Base-by-base conservation (phyloP, 2,888 invertebrate genomes). In the Endomychus coccineus region DNA sequence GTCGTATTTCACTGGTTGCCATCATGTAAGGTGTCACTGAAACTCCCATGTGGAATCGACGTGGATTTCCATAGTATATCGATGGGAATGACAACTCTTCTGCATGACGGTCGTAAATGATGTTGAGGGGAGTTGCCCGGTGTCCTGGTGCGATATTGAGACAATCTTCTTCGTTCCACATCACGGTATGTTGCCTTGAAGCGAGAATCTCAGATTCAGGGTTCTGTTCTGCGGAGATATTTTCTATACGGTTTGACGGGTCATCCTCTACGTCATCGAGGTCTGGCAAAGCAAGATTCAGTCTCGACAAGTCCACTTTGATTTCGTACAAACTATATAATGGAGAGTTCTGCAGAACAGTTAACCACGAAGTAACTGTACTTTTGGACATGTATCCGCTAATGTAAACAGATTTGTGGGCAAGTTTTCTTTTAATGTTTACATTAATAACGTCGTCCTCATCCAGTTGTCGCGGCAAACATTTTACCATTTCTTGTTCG, bases 61-160 rank as follows among this genome's bases (percentile, higher is more conserved):
- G 46, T 2, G 45, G 46, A 30, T 61, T 25, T 4, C 65, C 65
- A 15, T 38, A 51, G 51, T 67, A 67, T 47, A 66, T 65, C 12
- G 39, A 13, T 3, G 64, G 65, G 49, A 66, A 65, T 2, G 64
- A 62, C 11, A 66, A 32, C 36, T 66, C 64, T 56, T 64, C 64
- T 7, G 61, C 61, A 52, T 63, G 58, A 39, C 47, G 48, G 43
- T 64, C 64, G 27, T 54, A 59, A 43, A 64, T 43, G 32, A 59
- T 51, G 46, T 51, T 57, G 1, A 24, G 15, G 3, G 45, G 43
- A 2, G 9, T 35, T 2, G n/a, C 15, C 1, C 22, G 3, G 22
- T 14, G n/a, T 13, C 21, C 31, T 5, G 23, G 33, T 13, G 33
- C 15, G 5, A 23, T 23, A 7, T 19, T 19, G 6, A 19, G n/a